Evolutionary conservation across 2,113 vertebrate species (phyloP).

Genomic region (Xyrauchen texanus): DNA sequence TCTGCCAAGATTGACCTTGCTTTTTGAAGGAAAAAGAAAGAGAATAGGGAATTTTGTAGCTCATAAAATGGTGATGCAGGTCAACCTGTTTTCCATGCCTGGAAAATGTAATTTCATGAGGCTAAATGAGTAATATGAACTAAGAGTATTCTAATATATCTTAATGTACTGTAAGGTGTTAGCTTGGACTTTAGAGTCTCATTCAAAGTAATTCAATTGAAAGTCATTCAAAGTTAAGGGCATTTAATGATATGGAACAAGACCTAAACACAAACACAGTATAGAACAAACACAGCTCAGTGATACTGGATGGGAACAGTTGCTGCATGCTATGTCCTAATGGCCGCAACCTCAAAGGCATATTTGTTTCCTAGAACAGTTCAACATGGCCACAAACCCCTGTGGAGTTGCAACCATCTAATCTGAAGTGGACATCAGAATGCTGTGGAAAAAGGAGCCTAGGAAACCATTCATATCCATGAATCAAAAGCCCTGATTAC

Average conservation of each 20-base stretch:
- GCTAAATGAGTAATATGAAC: neutral
- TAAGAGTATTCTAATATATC: conserved; percentile 3
- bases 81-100: too few species aligned
- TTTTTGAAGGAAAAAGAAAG: too few species aligned
- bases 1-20: too few species aligned
- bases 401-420: conserved; percentile 23
- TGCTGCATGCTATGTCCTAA: conserved; percentile 29
- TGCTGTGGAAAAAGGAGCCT: neutral
- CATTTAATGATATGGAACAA: conserved; percentile 45
- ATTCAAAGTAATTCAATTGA: too few species aligned
- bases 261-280: conserved; percentile 44
- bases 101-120: too few species aligned
- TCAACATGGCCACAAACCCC: conserved; percentile 28
- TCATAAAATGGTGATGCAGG: too few species aligned
- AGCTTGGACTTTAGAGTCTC: conserved; percentile 24
- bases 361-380: conserved; percentile 45
- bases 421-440: neutral
- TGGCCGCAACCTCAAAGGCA: conserved; percentile 24
- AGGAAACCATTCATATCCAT: too few species aligned
- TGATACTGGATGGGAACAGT: conserved; percentile 42
- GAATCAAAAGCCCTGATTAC: too few species aligned
- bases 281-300: conserved; percentile 40
- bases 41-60: too few species aligned
- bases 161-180: conserved; percentile 6
- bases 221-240: conserved; percentile 31